phyloP scores from a whole-genome alignment of 2,797 vertebrate genomes.

The Chrosomus eos region DNA sequence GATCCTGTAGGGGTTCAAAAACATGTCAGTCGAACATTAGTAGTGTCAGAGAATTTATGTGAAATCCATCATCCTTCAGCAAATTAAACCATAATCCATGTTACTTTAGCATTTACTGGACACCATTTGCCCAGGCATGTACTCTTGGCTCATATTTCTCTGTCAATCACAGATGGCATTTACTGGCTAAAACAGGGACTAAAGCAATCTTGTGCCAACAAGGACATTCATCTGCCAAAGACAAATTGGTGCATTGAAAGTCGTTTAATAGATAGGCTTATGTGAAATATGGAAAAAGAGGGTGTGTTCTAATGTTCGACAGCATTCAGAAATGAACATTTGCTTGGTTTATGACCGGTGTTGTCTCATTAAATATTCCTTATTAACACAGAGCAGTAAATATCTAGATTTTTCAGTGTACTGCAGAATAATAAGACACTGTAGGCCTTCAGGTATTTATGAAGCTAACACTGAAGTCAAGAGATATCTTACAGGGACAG shows the following conservation, averaged over 20 bases:
- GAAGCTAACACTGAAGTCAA: not conserved
- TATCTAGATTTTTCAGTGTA: constrained; percentile 3
- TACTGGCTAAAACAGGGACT: constrained; percentile 53
- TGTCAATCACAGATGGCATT: constrained; percentile 61
- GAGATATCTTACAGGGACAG: not conserved
- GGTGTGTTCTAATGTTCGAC: constrained; percentile 4
- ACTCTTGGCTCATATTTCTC: constrained; percentile 48
- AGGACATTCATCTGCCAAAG: constrained; percentile 43
- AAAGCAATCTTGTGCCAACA: constrained; percentile 45
- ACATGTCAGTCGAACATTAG: not conserved
- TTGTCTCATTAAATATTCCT: constrained; percentile 30
- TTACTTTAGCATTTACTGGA: constrained; percentile 48
- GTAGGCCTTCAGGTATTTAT: not conserved
- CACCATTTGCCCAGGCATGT: constrained; percentile 54
- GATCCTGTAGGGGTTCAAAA: not conserved
- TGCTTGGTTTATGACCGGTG: constrained; percentile 20
- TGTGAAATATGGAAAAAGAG: constrained; percentile 17
- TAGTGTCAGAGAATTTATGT: constrained; percentile 6
- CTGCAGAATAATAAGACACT: not conserved
- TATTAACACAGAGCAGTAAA: constrained; percentile 27
- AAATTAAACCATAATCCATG: constrained; percentile 41
- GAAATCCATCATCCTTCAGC: constrained; percentile 19
- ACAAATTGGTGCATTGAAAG: constrained; percentile 54
- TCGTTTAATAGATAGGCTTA: constrained; percentile 42
- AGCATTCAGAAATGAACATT: constrained; percentile 32